Conservation (phyloP, 2,888 invertebrate genomes). For the Dione juno region DNA sequence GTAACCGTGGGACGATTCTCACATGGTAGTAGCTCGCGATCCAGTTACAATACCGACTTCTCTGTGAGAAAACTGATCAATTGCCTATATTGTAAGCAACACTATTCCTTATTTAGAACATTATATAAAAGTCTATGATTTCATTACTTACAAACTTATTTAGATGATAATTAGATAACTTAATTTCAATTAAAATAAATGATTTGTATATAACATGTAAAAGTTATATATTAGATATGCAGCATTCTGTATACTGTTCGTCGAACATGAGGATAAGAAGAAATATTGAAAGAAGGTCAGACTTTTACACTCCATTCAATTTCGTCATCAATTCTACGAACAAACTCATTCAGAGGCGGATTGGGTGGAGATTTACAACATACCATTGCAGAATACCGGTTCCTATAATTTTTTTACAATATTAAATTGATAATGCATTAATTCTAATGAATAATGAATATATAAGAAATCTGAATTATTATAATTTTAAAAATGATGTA, state of each 20-base stretch:
- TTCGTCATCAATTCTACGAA: constrained; percentile 60
- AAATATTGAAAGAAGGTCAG: constrained; percentile 39
- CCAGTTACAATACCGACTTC: constrained; percentile 63
- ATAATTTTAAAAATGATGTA: neutral
- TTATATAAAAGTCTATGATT: neutral
- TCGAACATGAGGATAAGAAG: constrained; percentile 36
- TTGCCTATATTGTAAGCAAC: constrained; percentile 51
- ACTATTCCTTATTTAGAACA: constrained; percentile 51
- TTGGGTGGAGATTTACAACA: constrained; percentile 48
- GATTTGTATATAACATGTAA: too few relatives aligned
- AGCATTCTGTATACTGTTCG: neutral
- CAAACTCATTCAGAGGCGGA: constrained; percentile 65
- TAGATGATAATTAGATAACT: neutral
- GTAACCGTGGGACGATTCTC: constrained; percentile 72
- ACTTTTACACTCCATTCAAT: constrained; percentile 44
- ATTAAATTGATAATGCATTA: constrained; percentile 29
- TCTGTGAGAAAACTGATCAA: constrained; percentile 65
- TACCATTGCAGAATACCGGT: constrained; percentile 42
- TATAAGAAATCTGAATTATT: neutral
- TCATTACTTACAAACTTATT: neutral
- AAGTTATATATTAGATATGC: neutral
- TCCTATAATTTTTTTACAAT: constrained; percentile 34
- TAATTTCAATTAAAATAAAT: neutral
- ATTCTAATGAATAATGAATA: neutral
- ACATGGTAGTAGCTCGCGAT: constrained; percentile 63